phyloP scores from a whole-genome alignment of 1,140 invertebrate species.

The Drosophila sucinea region DNA sequence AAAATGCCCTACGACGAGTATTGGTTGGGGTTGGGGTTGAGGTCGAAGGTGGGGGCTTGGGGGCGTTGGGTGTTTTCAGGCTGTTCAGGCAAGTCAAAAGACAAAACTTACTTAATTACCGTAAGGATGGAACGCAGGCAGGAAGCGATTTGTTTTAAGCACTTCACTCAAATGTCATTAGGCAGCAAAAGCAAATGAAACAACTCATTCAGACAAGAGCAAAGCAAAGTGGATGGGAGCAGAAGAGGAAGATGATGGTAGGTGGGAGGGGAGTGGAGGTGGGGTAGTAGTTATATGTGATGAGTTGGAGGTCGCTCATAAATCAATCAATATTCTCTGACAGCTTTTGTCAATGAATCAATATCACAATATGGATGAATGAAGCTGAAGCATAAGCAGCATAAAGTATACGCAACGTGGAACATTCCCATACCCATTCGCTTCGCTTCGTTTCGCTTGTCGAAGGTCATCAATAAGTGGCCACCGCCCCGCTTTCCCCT shows the following conservation, averaged over 20 bases:
- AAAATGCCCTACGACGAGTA: conserved; percentile 31
- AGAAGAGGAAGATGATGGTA: conserved; percentile 49
- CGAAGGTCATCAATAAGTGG: conserved; percentile 76
- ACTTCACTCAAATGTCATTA: conserved; percentile 52
- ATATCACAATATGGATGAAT: conserved; percentile 44
- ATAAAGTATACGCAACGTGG: conserved; percentile 47
- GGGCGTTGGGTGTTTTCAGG: neutral
- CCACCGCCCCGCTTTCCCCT: neutral
- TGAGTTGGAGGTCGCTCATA: conserved; percentile 37
- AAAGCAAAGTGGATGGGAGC: conserved; percentile 24
- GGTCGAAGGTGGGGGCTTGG: neutral
- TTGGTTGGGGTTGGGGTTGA: neutral
- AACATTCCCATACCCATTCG: neutral
- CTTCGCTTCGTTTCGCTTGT: conserved; percentile 37
- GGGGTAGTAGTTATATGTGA: neutral
- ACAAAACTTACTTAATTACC: conserved; percentile 55
- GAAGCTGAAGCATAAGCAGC: conserved; percentile 63
- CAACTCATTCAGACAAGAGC: conserved; percentile 23
- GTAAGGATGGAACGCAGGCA: conserved; percentile 43
- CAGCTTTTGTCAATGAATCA: conserved; percentile 59
- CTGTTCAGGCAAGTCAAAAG: conserved; percentile 20
- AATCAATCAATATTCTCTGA: conserved; percentile 52
- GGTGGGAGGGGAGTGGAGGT: neutral
- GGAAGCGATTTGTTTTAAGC: conserved; percentile 62
- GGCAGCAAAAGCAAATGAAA: conserved; percentile 7